phyloP scores from a whole-genome alignment of 2,888 invertebrate species.

The Ormyrus rosae region DNA sequence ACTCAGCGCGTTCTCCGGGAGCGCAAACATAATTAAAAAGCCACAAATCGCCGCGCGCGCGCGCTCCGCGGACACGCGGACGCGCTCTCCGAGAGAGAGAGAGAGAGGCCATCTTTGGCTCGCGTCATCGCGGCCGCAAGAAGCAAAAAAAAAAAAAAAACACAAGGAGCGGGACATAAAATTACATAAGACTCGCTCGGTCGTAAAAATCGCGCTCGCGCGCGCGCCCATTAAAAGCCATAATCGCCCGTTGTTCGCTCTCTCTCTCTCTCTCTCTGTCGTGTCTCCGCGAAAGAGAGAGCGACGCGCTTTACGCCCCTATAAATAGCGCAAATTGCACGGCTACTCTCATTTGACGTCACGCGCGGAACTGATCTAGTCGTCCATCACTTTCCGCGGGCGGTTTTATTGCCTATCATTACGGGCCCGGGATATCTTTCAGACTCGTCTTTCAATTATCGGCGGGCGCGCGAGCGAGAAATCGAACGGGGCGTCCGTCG shows the following conservation, averaged over 20 bases:
- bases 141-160: too few species aligned
- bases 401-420: constrained; percentile 47
- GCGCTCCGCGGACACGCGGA: too few species aligned
- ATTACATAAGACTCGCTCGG: not conserved
- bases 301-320: constrained; percentile 8
- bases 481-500: not conserved
- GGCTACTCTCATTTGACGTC: constrained; percentile 39
- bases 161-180: too few species aligned
- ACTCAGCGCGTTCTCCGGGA: too few species aligned
- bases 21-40: too few species aligned
- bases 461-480: not conserved
- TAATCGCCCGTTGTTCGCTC: not conserved
- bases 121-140: too few species aligned
- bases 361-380: constrained; percentile 26
- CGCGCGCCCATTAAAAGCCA: constrained; percentile 5
- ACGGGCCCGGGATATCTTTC: constrained; percentile 39
- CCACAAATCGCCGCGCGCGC: too few species aligned
- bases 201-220: constrained; percentile 2
- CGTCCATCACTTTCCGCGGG: constrained; percentile 45
- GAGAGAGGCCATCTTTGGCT: too few species aligned
- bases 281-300: not conserved
- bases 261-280: not conserved
- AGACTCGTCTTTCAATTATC: constrained; percentile 52
- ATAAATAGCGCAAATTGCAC: constrained; percentile 37
- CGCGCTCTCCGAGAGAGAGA: too few species aligned